Base-by-base conservation (phyloP, 2,888 invertebrate genomes). In the Lasioglossum marginatum region DNA sequence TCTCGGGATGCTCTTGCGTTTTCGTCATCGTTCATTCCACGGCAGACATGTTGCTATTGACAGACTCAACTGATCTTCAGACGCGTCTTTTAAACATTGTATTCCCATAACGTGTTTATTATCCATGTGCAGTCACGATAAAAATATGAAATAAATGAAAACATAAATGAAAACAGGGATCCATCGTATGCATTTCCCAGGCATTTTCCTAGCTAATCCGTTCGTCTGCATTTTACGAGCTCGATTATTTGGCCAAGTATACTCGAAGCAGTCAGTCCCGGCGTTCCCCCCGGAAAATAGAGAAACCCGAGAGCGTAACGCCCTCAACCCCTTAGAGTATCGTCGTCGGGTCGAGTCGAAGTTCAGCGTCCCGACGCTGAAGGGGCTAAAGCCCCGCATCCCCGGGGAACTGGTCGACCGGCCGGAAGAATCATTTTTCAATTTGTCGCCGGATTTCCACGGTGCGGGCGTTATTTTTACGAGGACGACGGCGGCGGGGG, bases 371-470 rank as follows among this genome's bases (percentile, higher is more conserved):
- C 27, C 31, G 31, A 60, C 12, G 60, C 27, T 27, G 27, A 60
- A 60, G 16, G 60, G 23, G 68, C 71, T 45, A 31, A 34, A 73
- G 74, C 73, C 60, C 31, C 37, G 57, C 19, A 57, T 73, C 73
- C 34, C 57, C 31, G 37, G 77, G 66, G 72, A 48, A 31, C 14
- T 31, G 52, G n/a, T 37, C 66, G 75, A 16, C 23, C 43, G 76
- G 23, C 23, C 37, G 71, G 23, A 43, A 63, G 48, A 83, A 86
- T 87, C 88, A 89, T 91, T 86, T 91, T 89, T 87, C 88, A 89
- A 87, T 88, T 90, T 86, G 88, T 87, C 88, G 81, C 74, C 81
- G 87, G 77, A 70, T 80, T 75, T 82, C 72, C 78, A 83, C 63
- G 60, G 43, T 70, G 68, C 73, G 70, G 66, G 52, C 82, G 84